Percentiles rank a stretch among this genome's conserved stretches.
Conservation (phyloP, 2,797 vertebrate genomes). For the Salmo trutta region DNA sequence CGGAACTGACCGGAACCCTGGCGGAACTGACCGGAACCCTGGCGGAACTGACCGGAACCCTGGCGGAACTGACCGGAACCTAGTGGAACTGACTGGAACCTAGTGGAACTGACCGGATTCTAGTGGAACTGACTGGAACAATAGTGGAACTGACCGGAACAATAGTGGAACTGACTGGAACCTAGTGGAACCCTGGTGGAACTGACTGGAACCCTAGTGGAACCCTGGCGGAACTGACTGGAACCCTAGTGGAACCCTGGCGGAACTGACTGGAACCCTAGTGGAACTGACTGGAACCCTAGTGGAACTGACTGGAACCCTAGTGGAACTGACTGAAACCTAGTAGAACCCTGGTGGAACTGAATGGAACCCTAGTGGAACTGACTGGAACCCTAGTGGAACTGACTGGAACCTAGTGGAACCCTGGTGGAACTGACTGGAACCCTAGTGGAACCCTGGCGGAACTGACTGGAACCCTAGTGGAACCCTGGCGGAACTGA, state of each 20-base stretch:
- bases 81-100: background rate
- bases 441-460: conserved; percentile 24
- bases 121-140: conserved; percentile 2
- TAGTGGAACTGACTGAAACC: background rate
- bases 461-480: too few relatives aligned
- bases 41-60: background rate
- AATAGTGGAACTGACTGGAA: too few relatives aligned
- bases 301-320: conserved; percentile 38
- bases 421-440: background rate
- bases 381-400: background rate
- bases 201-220: background rate
- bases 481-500: too few relatives aligned
- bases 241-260: background rate
- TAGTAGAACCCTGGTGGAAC: too few relatives aligned
- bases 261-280: background rate
- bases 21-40: conserved; percentile 39
- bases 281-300: background rate
- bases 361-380: background rate
- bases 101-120: conserved; percentile 19
- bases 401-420: background rate
- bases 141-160: background rate
- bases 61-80: too few relatives aligned
- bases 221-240: conserved; percentile 15
- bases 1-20: too few relatives aligned
- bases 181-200: background rate